Evolutionary conservation across 1,140 invertebrate species (phyloP).

Genomic region (Hermetia illucens): DNA sequence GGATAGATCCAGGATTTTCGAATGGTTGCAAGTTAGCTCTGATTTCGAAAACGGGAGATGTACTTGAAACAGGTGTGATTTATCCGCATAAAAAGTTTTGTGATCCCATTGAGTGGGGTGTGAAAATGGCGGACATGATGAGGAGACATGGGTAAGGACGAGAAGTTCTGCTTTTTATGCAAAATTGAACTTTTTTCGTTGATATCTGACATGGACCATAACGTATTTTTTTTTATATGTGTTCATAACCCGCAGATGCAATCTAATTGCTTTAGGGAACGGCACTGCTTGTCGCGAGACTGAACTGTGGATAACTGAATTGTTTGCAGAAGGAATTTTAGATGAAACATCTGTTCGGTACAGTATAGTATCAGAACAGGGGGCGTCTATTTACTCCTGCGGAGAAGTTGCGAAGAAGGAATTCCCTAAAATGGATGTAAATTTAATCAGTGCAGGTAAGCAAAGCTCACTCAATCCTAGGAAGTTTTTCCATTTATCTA

Average conservation of each 20-base stretch:
- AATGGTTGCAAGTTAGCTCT: conserved; percentile 77
- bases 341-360: conserved; percentile 44
- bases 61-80: conserved; percentile 52
- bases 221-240: too few species aligned
- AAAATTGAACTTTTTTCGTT: conserved; percentile 9
- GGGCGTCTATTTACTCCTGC: conserved; percentile 82
- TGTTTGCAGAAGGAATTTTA: conserved; percentile 43
- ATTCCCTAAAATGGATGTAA: conserved; percentile 66
- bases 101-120: conserved; percentile 11
- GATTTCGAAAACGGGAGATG: conserved; percentile 51
- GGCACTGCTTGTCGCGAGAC: conserved; percentile 78
- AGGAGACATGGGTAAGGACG: conserved; percentile 14
- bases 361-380: conserved; percentile 77
- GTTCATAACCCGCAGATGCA: conserved; percentile 41
- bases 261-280: conserved; percentile 72
- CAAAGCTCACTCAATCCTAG: conserved; percentile 10
- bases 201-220: conserved; percentile 16
- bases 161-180: not conserved
- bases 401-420: conserved; percentile 69
- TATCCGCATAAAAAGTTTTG: conserved; percentile 40
- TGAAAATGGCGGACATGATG: conserved; percentile 16
- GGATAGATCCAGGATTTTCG: conserved; percentile 74
- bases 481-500: conserved; percentile 1
- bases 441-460: conserved; percentile 60
- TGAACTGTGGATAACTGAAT: conserved; percentile 53